phyloP scores from a whole-genome alignment of 2,113 vertebrate genomes.

The Morone chrysops region DNA sequence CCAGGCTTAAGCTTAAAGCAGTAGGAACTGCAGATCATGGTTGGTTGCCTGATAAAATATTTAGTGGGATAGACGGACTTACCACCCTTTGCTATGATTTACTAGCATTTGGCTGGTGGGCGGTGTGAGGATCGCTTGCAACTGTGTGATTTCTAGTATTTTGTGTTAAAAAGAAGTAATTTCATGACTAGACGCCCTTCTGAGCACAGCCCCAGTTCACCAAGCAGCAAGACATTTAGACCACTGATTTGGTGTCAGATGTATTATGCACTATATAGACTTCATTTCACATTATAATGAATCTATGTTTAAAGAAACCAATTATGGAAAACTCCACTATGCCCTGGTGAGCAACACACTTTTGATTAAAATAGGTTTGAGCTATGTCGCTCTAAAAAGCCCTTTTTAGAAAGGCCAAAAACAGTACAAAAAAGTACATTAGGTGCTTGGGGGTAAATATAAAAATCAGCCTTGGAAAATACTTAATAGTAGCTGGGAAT shows the following conservation, averaged over 20 bases:
- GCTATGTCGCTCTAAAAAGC: not conserved
- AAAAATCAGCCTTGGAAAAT: not conserved
- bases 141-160: slow-evolving; percentile 28
- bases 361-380: slow-evolving; percentile 6
- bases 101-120: slow-evolving; percentile 55
- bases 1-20: not conserved
- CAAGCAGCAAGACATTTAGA: not conserved
- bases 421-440: not conserved
- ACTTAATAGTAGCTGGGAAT: not conserved
- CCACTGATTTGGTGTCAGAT: not conserved
- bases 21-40: not conserved
- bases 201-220: not conserved
- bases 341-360: not conserved
- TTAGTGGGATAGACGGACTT: slow-evolving; percentile 11
- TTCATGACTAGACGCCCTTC: not conserved
- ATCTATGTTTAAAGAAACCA: not conserved
- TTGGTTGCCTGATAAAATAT: slow-evolving; percentile 1
- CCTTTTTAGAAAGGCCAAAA: not conserved
- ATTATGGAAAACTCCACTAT: not conserved
- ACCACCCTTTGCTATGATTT: not conserved
- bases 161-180: slow-evolving; percentile 2
- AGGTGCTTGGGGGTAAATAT: no score
- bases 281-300: not conserved
- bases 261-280: not conserved
- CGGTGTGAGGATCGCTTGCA: slow-evolving; percentile 36